A percentile compares a stretch with the other conserved stretches of the same genome.
Evolutionary conservation across 2,888 invertebrate genomes (phyloP).

Genomic region (Watsonalla cultraria): DNA sequence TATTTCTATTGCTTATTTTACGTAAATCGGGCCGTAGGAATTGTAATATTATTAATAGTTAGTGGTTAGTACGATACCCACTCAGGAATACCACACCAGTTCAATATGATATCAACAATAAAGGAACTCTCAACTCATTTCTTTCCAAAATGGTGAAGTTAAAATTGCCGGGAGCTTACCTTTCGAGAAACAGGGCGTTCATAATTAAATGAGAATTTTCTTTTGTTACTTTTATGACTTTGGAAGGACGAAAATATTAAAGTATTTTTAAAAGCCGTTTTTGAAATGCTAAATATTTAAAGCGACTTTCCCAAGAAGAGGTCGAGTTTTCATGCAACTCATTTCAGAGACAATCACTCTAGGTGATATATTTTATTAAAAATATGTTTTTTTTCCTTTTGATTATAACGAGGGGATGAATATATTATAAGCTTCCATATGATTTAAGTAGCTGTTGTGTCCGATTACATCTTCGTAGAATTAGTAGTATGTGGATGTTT

Average conservation of each 20-base stretch:
- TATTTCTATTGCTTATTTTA: no score
- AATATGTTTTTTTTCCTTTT: no score
- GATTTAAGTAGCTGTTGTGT: no score
- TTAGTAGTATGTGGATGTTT: no score
- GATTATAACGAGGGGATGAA: no score
- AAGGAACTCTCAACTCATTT: not conserved
- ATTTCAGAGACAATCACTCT: not conserved
- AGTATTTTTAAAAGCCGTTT: not conserved
- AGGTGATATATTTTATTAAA: no score
- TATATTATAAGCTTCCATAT: no score
- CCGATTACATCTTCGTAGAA: no score
- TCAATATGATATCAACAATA: not conserved
- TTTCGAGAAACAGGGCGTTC: slow-evolving; percentile 1
- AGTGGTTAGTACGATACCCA: no score
- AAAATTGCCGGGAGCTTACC: slow-evolving; percentile 20
- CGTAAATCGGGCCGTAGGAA: no score
- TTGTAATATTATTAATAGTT: no score
- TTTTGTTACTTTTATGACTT: not conserved
- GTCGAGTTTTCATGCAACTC: not conserved
- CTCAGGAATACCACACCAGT: no score
- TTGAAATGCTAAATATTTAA: not conserved
- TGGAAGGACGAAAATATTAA: not conserved
- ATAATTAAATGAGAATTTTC: not conserved
- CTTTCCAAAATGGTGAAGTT: slow-evolving; percentile 9
- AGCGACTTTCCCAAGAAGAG: not conserved